phyloP scores from a whole-genome alignment of 2,113 vertebrate genomes.

The Galeopterus variegatus region DNA sequence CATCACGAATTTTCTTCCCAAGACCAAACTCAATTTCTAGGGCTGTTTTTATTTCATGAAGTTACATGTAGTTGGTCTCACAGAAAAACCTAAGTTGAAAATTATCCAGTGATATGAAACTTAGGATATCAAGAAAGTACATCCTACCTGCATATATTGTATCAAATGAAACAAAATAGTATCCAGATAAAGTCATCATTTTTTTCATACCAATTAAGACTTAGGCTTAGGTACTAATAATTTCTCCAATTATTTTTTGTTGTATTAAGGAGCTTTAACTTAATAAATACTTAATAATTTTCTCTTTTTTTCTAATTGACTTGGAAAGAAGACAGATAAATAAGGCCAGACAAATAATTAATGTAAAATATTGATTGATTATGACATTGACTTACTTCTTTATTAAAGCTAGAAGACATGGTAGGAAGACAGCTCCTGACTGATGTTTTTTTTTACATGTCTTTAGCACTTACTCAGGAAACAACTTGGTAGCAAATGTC shows the following conservation, averaged over 20 bases:
- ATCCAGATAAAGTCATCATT: not conserved
- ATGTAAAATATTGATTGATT: not conserved
- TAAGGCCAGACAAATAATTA: not conserved
- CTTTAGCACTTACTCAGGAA: not conserved
- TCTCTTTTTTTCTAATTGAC: constrained; percentile 17
- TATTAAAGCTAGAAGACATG: not conserved
- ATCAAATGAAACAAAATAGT: not conserved
- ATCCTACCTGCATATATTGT: not conserved
- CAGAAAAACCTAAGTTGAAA: not conserved
- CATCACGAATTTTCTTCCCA: not conserved
- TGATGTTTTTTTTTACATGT: not conserved
- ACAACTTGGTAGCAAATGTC: not conserved
- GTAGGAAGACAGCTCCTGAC: not conserved
- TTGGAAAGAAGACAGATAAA: constrained; percentile 9
- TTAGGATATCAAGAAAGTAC: not conserved
- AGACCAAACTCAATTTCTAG: not conserved
- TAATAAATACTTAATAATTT: constrained; percentile 45
- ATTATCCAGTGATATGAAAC: not conserved
- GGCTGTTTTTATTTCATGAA: not conserved
- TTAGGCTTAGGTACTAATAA: not conserved
- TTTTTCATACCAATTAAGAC: not conserved
- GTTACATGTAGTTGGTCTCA: not conserved
- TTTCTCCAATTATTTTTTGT: not conserved
- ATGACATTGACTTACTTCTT: not conserved
- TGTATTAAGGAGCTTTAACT: not conserved